Evolutionary conservation across 2,113 vertebrate genomes (phyloP), one percentile per base, ranked within the genome.

Genomic region (Astur gentilis): DNA sequence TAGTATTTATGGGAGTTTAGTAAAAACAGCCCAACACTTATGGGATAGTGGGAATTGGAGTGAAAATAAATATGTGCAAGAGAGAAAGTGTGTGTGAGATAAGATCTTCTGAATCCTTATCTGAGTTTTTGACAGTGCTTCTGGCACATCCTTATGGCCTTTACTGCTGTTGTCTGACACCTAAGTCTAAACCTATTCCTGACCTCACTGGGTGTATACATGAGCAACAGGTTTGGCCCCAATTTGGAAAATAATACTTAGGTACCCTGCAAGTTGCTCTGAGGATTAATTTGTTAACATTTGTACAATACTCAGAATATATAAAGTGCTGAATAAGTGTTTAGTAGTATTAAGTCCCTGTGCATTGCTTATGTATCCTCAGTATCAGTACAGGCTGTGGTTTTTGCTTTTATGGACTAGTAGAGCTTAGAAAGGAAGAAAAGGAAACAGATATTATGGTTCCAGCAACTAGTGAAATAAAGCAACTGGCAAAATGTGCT

Each of bases 301-400:
- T 96, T 95, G 45, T 96, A 64, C 75, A 91, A 72, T n/a, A 67
- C 50, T 76, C 55, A 77, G 73, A 80, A 90, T 93, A 52, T 89
- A 49, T 82, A 70, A 96, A 93, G 67, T 91, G 64, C 52, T 81
- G 12, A 52, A 4, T 76, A 70, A 96, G 83, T 94, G 55, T 81
- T 92, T 54, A 76, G 49, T 84, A 82, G 44, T 79, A 67, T 60
- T 87, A 94, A 81, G 45, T 82, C 50, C 67, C 83, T 9, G 2
- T 67, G 45, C 31, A 79, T 96, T 88, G 58, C 64, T 85, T 83
- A 42, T 4, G 72, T 82, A 73, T 66, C 71, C 57, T 92, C 64
- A 81, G 0, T 85, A 78, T 79, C 45, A 20, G 58, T 87, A 40
- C 54, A 88, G 61, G n/a, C 55, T 61, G n/a, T 76, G 73, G 6